A percentile compares a stretch with the other conserved stretches of the same genome.
Conservation (phyloP, 2,113 vertebrate species). For the Dolichotis patagonum region DNA sequence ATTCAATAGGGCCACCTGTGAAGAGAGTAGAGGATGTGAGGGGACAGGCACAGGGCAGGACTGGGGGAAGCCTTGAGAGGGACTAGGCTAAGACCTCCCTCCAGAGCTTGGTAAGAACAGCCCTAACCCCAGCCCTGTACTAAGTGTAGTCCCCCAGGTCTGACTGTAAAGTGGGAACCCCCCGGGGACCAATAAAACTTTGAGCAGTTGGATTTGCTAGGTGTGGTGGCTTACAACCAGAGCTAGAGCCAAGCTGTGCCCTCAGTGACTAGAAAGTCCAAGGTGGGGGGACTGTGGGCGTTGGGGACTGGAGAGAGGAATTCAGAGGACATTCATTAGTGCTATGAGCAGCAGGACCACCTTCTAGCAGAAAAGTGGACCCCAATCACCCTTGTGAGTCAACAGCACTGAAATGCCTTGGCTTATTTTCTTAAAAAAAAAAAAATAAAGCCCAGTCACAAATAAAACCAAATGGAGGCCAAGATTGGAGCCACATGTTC, state of each 20-base stretch:
- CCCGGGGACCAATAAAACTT: not conserved
- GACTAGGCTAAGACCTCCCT: not conserved
- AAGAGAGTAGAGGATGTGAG: constrained; percentile 79
- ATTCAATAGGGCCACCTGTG: constrained; percentile 94
- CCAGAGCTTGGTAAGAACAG: not conserved
- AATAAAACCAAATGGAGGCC: constrained; percentile 20
- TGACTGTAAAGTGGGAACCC: not conserved
- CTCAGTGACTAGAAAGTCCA: not conserved
- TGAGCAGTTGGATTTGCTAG: not conserved
- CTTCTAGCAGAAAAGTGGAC: not conserved
- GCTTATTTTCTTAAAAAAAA: constrained; percentile 24
- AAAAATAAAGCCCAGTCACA: constrained; percentile 12
- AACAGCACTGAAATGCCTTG: not conserved
- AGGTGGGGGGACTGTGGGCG: not conserved
- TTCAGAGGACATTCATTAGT: not conserved
- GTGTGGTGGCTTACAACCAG: not conserved
- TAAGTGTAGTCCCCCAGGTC: not conserved
- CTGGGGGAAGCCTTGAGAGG: not conserved
- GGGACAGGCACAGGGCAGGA: not conserved
- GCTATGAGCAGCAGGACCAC: not conserved
- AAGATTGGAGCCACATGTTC: not conserved
- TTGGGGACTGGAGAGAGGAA: not conserved
- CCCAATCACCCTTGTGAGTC: not conserved
- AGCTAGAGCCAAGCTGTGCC: not conserved
- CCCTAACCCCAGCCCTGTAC: not conserved